Base-by-base conservation (phyloP, 2,113 vertebrate species). In the Burhinus bistriatus region DNA sequence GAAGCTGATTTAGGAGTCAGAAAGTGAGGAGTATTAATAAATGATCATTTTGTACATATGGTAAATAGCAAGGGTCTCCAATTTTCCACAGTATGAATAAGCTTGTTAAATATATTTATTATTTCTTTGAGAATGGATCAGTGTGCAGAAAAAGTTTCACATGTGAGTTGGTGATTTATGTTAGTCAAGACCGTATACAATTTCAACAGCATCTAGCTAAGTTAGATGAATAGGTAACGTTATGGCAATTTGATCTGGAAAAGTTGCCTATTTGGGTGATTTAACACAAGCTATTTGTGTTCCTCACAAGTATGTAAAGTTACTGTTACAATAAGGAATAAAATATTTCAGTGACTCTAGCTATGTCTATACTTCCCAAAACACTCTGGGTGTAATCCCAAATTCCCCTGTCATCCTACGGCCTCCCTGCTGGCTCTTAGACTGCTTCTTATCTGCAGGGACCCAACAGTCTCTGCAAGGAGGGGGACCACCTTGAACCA, bases 1-100 rank as follows among this genome's bases (percentile, higher is more conserved):
- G 86, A 65, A 82, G 65, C 11, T 87, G 77, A 78, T 90, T 91
- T 84, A 87, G 64, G 75, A 90, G 69, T 64, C 38, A 80, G 40
- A 93, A 92, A 75, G 40, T 34, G 68, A n/a, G 57, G 83, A 47
- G 9, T 88, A 88, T 95, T 96, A 96, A 96, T 89, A 94, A 96
- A 87, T 94, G 1, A 96, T 95, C 3, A 52, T 97, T 91, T 87
- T 89, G 64, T 92, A 76, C 87, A 95, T 93, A 82, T 89, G 80
- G 77, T 92, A 82, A 87, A 72, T 78, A 87, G 80, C 34, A 81
- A 77, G 27, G 19, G 17, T 69, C 73, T 87, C 49, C 5, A 55
- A 18, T 90, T 87, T 89, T 59, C 38, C 44, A 57, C 34, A 59
- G 12, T 49, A n/a, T 54, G 49, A 82, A 87, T 76, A 32, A 82